Evolutionary conservation across 2,113 vertebrate species (phyloP).

Genomic region (Marmota flaviventris): DNA sequence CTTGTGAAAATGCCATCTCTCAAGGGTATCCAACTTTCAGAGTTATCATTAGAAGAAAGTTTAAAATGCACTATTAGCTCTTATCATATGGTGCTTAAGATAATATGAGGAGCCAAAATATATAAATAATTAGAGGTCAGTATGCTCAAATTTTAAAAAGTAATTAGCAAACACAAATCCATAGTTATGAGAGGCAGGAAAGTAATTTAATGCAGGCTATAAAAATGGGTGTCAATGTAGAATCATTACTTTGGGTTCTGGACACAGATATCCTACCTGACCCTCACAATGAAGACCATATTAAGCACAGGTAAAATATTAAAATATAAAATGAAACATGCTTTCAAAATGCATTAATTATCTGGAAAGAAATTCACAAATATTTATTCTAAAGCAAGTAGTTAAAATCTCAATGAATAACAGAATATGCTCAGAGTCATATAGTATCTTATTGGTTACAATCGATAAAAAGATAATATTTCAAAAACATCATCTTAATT

Average conservation of each 20-base stretch:
- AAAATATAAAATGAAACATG: neutral
- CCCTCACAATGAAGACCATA: neutral
- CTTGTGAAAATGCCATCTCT: neutral
- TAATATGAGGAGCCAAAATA: neutral
- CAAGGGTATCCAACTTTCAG: neutral
- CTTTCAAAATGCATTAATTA: neutral
- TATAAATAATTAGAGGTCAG: neutral
- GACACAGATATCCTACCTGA: neutral
- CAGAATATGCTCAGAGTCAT: neutral
- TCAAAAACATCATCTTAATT: neutral
- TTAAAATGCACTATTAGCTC: neutral
- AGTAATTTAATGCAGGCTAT: neutral
- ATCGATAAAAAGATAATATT: neutral
- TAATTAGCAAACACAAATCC: neutral
- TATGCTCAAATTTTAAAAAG: neutral
- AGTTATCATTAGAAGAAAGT: neutral
- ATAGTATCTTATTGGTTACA: neutral
- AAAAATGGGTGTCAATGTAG: neutral
- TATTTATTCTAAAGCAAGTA: neutral
- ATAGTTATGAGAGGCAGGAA: neutral
- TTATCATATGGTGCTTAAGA: neutral
- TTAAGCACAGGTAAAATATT: slow-evolving; percentile 14
- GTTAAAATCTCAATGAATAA: slow-evolving; percentile 6
- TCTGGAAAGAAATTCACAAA: neutral
- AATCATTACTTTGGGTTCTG: neutral